These are phyloP conservation scores for Anniella stebbinsi DNA, from an alignment of 2,797 vertebrate genomes.

Conservation along the genomic window DNA sequence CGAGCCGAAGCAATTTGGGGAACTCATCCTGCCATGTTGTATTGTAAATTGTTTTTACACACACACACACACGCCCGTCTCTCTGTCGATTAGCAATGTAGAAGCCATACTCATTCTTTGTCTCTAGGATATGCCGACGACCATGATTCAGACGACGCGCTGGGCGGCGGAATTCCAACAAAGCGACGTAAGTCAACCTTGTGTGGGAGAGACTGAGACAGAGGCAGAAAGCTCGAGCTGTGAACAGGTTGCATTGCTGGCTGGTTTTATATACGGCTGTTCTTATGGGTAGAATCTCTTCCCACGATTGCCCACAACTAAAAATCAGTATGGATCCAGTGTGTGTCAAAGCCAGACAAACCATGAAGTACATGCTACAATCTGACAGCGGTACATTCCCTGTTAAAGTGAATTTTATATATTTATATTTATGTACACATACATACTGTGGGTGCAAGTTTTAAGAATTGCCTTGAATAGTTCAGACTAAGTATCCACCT, in stretches of 20 bases:
- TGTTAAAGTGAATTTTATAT: neutral
- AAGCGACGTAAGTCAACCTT: constrained; percentile 78
- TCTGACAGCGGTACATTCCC: neutral
- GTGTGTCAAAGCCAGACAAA: neutral
- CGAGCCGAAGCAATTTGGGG: constrained; percentile 47
- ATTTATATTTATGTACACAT: too few relatives aligned
- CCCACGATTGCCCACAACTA: neutral
- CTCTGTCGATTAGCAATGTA: neutral
- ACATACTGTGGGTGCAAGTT: neutral
- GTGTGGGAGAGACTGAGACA: neutral
- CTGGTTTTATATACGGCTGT: neutral
- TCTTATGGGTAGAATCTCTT: neutral
- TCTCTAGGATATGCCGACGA: constrained; percentile 74
- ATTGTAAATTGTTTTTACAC: neutral
- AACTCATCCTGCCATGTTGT: neutral
- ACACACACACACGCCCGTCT: neutral
- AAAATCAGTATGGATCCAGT: neutral
- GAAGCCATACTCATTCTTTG: constrained; percentile 50
- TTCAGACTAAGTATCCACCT: too few relatives aligned
- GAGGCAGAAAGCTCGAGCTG: neutral
- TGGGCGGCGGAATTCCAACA: constrained; percentile 65
- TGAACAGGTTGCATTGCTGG: neutral
- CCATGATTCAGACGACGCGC: constrained; percentile 78
- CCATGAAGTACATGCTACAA: neutral
- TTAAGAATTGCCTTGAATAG: neutral